Evolutionary conservation across 2,888 invertebrate genomes (phyloP).

Genomic region (Leucophora obtusa): DNA sequence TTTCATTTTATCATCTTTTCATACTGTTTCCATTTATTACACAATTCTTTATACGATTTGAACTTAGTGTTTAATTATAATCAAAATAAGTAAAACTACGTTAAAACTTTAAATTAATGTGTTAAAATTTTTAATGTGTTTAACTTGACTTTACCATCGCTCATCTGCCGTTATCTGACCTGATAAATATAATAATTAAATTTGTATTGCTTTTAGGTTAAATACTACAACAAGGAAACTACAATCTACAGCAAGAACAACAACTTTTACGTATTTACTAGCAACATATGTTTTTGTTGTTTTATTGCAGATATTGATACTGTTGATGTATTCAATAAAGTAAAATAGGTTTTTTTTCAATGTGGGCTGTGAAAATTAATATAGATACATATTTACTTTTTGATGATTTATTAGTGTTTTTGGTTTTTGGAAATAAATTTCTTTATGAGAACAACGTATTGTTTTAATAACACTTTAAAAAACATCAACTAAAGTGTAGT

Average conservation of each 20-base stretch:
- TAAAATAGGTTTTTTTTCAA: not conserved
- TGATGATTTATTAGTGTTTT: not conserved
- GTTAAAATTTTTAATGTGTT: constrained; percentile 63
- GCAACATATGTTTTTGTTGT: not conserved
- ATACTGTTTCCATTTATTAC: too few relatives aligned
- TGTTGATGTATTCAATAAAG: not conserved
- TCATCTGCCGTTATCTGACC: constrained; percentile 63
- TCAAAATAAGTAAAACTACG: constrained; percentile 18
- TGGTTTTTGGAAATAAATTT: not conserved
- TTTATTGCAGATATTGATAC: not conserved
- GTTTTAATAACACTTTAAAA: too few relatives aligned
- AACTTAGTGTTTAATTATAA: too few relatives aligned
- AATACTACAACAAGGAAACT: constrained; percentile 8
- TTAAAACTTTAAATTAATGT: constrained; percentile 59
- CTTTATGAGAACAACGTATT: too few relatives aligned
- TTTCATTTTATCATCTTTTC: too few relatives aligned
- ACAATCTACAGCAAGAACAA: not conserved
- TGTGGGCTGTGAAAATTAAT: not conserved
- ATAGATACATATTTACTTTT: not conserved
- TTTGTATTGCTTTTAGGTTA: constrained; percentile 48
- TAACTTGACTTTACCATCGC: constrained; percentile 49
- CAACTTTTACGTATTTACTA: not conserved
- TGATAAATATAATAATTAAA: constrained; percentile 61
- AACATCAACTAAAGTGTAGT: too few relatives aligned
- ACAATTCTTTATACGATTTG: too few relatives aligned